Evolutionary conservation across 35 echinoderm and acorn worm genomes (phyloP).

Genomic region (Chiridota heheva): DNA sequence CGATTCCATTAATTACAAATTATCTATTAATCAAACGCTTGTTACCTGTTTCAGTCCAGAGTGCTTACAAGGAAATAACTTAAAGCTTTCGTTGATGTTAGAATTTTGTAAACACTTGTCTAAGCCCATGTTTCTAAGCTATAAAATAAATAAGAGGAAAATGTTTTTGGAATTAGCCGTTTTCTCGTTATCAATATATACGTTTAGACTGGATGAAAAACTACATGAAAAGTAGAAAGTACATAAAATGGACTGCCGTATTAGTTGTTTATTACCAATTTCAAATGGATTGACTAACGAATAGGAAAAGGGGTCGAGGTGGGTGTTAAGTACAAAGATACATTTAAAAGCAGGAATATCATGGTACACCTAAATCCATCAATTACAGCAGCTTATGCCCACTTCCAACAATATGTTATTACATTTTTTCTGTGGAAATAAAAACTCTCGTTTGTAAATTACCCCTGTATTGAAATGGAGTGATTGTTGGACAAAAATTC

Average conservation of each 20-base stretch:
- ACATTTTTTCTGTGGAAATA: too few relatives aligned
- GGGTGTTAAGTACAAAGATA: not conserved
- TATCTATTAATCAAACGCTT: not conserved
- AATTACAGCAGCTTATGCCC: too few relatives aligned
- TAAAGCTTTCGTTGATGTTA: slow-evolving; percentile 72
- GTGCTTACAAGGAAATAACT: slow-evolving; percentile 11
- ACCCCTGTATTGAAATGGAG: too few relatives aligned
- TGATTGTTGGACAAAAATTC: too few relatives aligned
- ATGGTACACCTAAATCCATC: too few relatives aligned
- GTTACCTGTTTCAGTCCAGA: not conserved
- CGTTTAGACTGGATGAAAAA: not conserved
- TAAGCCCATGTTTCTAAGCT: slow-evolving; percentile 75
- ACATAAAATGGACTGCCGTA: not conserved
- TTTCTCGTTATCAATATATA: not conserved
- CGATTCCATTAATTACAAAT: not conserved
- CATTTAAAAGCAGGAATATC: too few relatives aligned
- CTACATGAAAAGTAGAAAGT: not conserved
- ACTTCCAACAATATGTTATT: too few relatives aligned
- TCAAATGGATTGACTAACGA: not conserved
- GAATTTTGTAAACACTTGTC: slow-evolving; percentile 79
- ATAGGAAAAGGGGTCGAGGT: not conserved
- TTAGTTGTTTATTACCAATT: not conserved
- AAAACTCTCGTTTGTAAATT: too few relatives aligned
- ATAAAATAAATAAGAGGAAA: slow-evolving; percentile 18
- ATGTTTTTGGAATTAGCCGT: not conserved